Conservation (phyloP, 2,797 vertebrate genomes). For the Meriones psammophilus region DNA sequence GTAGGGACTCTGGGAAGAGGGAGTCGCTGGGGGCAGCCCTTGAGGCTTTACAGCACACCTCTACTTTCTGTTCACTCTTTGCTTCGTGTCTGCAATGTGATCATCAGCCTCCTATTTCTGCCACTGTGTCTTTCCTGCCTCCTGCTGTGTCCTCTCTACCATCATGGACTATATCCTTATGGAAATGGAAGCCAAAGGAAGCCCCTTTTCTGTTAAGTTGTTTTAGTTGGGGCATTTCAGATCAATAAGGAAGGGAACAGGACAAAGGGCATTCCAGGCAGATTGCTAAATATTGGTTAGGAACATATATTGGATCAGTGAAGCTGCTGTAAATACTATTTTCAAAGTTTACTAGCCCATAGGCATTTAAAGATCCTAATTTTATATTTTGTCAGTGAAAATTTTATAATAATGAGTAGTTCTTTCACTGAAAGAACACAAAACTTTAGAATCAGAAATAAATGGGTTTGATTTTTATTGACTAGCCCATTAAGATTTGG, state of each 20-base stretch:
- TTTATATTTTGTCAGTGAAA: constrained; percentile 48
- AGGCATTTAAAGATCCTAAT: not conserved
- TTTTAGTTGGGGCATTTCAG: not conserved
- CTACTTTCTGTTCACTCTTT: not conserved
- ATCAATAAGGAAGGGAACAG: not conserved
- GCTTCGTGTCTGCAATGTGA: not conserved
- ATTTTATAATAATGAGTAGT: not conserved
- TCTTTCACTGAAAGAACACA: not conserved
- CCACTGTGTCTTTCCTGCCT: no score
- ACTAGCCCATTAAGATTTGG: not conserved
- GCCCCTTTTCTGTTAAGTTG: not conserved
- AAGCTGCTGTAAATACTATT: constrained; percentile 7
- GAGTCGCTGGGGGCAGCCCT: not conserved
- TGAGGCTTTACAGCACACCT: not conserved
- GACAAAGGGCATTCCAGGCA: not conserved
- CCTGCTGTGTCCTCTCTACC: not conserved
- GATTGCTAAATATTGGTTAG: not conserved
- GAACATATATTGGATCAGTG: not conserved
- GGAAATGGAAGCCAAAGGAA: not conserved
- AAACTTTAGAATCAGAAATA: constrained; percentile 23
- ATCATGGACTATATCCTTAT: not conserved
- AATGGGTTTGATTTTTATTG: not conserved
- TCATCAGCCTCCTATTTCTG: not conserved
- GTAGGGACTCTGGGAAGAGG: not conserved
- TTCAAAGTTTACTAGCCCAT: constrained; percentile 22